phyloP scores from a whole-genome alignment of 2,797 vertebrate species.

The Semotilus atromaculatus region DNA sequence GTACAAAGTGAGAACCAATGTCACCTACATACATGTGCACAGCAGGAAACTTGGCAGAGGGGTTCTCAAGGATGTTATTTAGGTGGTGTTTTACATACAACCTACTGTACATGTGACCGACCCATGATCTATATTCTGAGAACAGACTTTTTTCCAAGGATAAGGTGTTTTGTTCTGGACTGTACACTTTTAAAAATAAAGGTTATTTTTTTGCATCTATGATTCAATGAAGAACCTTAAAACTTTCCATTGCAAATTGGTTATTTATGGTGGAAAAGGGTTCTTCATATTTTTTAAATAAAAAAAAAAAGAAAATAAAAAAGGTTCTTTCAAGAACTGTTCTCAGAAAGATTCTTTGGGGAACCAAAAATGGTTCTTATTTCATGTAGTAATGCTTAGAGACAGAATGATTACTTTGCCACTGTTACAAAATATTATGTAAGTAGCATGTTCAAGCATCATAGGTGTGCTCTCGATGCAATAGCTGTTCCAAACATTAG shows the following conservation, averaged over 20 bases:
- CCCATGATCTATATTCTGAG: neutral
- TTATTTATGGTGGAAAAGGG: neutral
- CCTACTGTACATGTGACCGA: neutral
- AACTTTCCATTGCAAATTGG: neutral
- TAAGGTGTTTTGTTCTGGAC: neutral
- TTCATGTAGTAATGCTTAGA: neutral
- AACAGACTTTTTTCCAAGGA: constrained; percentile 7
- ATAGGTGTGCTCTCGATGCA: neutral
- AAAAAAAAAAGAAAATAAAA: neutral
- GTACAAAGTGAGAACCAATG: constrained; percentile 36
- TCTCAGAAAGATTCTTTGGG: neutral
- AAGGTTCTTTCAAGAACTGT: neutral
- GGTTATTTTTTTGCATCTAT: neutral
- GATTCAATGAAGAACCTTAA: neutral
- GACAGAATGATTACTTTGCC: neutral
- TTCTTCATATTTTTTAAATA: neutral
- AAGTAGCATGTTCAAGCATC: neutral
- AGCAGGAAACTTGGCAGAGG: constrained; percentile 4
- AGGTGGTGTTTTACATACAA: neutral
- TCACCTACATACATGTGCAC: constrained; percentile 47
- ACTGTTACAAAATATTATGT: neutral
- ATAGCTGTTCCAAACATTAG: neutral
- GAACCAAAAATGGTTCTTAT: neutral
- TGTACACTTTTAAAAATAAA: neutral
- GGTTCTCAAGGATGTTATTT: constrained; percentile 1